These are phyloP conservation scores for Nymphalis urticae DNA, from an alignment of 2,888 invertebrate genomes.

Conservation along the genomic window DNA sequence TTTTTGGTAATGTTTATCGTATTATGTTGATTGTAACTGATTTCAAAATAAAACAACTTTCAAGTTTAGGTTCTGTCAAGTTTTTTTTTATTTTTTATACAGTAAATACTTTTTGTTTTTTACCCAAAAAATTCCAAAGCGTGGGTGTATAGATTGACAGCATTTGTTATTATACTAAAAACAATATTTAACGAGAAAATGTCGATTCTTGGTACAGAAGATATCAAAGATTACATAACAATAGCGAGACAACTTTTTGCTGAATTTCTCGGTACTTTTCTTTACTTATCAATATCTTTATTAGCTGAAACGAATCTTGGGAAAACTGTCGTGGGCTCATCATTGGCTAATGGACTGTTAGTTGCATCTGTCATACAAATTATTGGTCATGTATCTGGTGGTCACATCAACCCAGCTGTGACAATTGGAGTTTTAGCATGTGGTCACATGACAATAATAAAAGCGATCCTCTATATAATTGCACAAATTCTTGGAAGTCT, in stretches of 20 bases:
- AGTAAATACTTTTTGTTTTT: too few species aligned
- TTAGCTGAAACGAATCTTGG: conserved; percentile 23
- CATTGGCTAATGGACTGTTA: conserved; percentile 34
- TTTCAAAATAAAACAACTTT: too few species aligned
- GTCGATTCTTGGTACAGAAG: conserved; percentile 25
- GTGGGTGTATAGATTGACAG: background rate
- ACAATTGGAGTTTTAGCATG: conserved; percentile 32
- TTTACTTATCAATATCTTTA: conserved; percentile 35
- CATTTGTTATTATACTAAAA: background rate
- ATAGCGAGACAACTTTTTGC: conserved; percentile 35
- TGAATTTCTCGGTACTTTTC: conserved; percentile 39
- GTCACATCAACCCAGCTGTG: conserved; percentile 39
- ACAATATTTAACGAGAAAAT: conserved; percentile 13
- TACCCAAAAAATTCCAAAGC: background rate
- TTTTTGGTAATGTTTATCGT: too few species aligned
- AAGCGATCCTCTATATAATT: conserved; percentile 30
- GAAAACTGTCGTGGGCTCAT: conserved; percentile 15
- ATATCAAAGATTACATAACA: conserved; percentile 33
- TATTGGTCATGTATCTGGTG: conserved; percentile 36
- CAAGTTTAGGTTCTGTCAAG: too few species aligned
- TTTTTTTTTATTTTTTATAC: too few species aligned
- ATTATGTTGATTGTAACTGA: too few species aligned
- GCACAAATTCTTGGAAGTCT: conserved; percentile 34
- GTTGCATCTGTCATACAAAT: conserved; percentile 37
- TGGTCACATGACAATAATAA: conserved; percentile 32